Percentiles rank a stretch among this genome's conserved stretches.
Evolutionary conservation across 37 sponge, comb jelly and placozoan genomes (phyloP).

Genomic region (Petrosia ficiformis): DNA sequence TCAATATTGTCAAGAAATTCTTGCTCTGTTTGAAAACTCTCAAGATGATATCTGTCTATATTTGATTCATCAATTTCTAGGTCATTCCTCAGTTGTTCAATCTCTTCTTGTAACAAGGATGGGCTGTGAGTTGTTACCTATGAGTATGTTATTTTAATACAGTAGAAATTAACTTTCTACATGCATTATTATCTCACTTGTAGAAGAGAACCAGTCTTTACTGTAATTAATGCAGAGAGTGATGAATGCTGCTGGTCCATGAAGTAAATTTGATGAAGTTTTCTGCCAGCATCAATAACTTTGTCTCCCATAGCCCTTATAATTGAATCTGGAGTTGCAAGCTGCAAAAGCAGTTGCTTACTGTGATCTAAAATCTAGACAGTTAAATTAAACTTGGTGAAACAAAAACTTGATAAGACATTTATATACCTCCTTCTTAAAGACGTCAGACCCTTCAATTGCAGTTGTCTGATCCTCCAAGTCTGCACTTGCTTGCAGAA

Average conservation of each 20-base stretch:
- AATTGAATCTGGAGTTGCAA: slow-evolving; percentile 33
- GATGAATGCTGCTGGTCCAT: slow-evolving; percentile 44
- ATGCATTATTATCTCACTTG: neutral
- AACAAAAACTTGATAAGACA: neutral
- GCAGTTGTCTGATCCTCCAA: too few relatives aligned
- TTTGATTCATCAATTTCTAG: neutral
- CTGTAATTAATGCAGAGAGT: slow-evolving; percentile 19
- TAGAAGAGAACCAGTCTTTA: neutral
- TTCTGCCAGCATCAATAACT: neutral
- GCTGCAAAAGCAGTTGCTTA: slow-evolving; percentile 20
- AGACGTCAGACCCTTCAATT: neutral
- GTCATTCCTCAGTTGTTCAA: neutral
- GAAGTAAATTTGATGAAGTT: slow-evolving; percentile 33
- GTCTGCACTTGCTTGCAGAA: slow-evolving; percentile 14
- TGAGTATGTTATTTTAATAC: neutral
- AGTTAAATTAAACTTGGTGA: neutral
- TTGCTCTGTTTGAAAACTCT: slow-evolving; percentile 78
- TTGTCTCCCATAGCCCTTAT: neutral
- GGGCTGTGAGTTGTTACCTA: slow-evolving; percentile 85
- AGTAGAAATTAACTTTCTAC: neutral
- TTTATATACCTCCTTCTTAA: neutral
- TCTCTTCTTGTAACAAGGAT: slow-evolving; percentile 35
- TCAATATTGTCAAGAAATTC: slow-evolving; percentile 68
- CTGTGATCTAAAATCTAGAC: slow-evolving; percentile 12
- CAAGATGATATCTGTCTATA: slow-evolving; percentile 18